These are phyloP conservation scores for Pagetopsis macropterus DNA, from an alignment of 2,797 vertebrate genomes.

Conservation along the genomic window DNA sequence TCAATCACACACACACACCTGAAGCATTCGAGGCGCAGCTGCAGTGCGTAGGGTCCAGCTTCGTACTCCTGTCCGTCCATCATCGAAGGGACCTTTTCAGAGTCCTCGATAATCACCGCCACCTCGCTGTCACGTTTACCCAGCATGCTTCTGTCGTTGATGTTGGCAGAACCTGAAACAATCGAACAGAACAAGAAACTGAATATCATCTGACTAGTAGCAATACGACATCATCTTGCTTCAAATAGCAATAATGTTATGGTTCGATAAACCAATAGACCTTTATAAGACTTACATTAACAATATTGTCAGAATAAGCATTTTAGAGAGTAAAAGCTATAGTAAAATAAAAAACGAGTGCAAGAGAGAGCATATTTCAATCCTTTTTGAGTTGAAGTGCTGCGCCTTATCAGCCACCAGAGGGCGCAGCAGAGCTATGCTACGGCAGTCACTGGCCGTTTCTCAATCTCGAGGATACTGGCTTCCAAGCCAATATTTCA, in stretches of 20 bases:
- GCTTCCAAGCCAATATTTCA: too few relatives aligned
- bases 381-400: neutral
- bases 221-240: neutral
- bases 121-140: constrained; percentile 97
- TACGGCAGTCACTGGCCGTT: neutral
- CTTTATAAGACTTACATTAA: neutral
- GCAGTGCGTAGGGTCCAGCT: constrained; percentile 88
- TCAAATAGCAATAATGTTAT: neutral
- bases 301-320: neutral
- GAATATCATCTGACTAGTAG: neutral
- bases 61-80: constrained; percentile 91
- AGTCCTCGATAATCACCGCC: constrained; percentile 93
- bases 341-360: neutral
- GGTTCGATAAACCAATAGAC: neutral
- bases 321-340: neutral
- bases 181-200: neutral
- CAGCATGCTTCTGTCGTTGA: constrained; percentile 98
- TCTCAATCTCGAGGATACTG: too few relatives aligned
- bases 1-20: constrained; percentile 79
- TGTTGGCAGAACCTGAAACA: constrained; percentile 93
- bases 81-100: constrained; percentile 82
- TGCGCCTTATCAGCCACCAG: constrained; percentile 53
- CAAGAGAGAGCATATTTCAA: too few relatives aligned
- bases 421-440: constrained; percentile 36
- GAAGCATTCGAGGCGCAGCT: constrained; percentile 94